phyloP scores from a whole-genome alignment of 2,797 vertebrate genomes.

The Ateles fusciceps region DNA sequence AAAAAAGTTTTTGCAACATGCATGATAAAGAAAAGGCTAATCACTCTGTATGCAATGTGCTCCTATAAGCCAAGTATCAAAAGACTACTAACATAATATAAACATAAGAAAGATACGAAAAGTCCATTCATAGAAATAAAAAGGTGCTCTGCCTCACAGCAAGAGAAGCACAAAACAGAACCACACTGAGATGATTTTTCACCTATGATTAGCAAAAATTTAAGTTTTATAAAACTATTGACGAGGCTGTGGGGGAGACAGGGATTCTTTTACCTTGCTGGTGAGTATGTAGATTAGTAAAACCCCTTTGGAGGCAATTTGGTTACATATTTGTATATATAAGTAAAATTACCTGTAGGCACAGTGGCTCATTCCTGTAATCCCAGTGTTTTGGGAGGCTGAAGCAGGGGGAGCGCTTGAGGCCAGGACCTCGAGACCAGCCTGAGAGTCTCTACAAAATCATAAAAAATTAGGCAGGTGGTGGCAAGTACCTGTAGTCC shows the following conservation, averaged over 20 bases:
- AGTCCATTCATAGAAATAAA: slow-evolving; percentile 5
- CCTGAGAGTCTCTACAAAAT: no score
- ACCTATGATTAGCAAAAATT: neutral
- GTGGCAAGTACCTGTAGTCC: no score
- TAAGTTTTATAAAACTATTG: neutral
- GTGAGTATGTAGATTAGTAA: neutral
- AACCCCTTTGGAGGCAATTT: neutral
- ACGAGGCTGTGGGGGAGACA: neutral
- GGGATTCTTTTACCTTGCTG: neutral
- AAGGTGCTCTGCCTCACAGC: neutral
- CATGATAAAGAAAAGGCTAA: neutral
- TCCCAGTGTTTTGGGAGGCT: no score
- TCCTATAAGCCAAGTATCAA: neutral
- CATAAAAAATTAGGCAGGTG: no score
- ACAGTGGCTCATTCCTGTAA: no score
- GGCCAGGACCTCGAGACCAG: no score
- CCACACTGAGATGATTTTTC: neutral
- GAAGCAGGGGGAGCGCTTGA: no score
- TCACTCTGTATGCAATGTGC: neutral
- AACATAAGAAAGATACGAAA: neutral
- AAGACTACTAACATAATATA: neutral
- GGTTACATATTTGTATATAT: no score
- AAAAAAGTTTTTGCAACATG: neutral
- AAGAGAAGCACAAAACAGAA: neutral
- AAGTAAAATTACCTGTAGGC: no score